Evolutionary conservation across 2,888 invertebrate species (phyloP), one percentile per base, ranked within the genome.

Genomic region (Drosophila setosimentum): DNA sequence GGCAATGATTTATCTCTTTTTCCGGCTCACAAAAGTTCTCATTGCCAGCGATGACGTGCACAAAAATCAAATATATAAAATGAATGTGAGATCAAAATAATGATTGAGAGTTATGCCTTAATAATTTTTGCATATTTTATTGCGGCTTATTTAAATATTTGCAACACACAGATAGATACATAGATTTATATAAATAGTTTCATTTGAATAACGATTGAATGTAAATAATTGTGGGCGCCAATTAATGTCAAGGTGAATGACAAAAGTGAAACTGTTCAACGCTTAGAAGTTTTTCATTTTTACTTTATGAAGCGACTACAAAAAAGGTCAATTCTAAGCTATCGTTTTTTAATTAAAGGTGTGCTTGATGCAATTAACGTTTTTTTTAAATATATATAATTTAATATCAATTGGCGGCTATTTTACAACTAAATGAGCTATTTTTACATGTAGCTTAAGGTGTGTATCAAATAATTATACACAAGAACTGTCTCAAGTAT

Each of bases 41-140:
- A 76, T 76, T 76, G 76, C 63, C 72, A 64, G 18, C 33, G 48
- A 73, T 71, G 79, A 79, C 66, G 79, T 65, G 79, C 73, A 70
- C 70, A 77, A 74, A 71, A 65, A 58, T 63, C 50, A 72, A 76
- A 73, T 71, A 2, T 11, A 45, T 24, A 51, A 35, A 58, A 29
- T 37, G 27, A 29, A 57, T 48, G 32, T 33, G 48, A 21, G 53
- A 54, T 29, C 30, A 50, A 42, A 62, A 59, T 61, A 59, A 72
- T 76, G 69, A 75, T 75, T 76, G 65, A 62, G 71, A 71, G 63
- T 50, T 70, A 55, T 60, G 51, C 42, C 42, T 61, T 58, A 58
- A 13, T 33, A 3, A 57, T 40, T 53, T 54, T 48, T 59, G 29
- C 53, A 64, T 49, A 55, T 68, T 54, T 67, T 42, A 66, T 62